A percentile compares a stretch with the other conserved stretches of the same genome.
These are phyloP conservation scores for Rhopalosiphum nymphaeae DNA, from an alignment of 2,888 invertebrate genomes.

Conservation along the genomic window DNA sequence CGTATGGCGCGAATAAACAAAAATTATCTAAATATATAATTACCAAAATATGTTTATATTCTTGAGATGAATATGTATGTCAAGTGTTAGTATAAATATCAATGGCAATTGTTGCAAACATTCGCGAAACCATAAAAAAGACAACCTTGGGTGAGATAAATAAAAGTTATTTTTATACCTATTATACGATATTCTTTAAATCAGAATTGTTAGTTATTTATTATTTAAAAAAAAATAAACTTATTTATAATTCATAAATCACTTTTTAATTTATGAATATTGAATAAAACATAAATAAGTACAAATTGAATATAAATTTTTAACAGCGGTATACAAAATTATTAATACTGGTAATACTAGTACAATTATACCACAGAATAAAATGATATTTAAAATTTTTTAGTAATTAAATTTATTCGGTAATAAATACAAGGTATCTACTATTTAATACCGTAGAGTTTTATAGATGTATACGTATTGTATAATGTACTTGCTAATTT, in stretches of 20 bases:
- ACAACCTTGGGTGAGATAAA: constrained; percentile 45
- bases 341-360: not conserved
- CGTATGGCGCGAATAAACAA: constrained; percentile 25
- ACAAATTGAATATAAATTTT: not conserved
- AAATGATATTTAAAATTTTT: not conserved
- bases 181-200: constrained; percentile 15
- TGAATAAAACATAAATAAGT: not conserved
- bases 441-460: no score
- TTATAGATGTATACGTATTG: no score
- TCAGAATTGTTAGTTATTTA: constrained; percentile 28
- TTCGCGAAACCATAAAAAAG: constrained; percentile 24
- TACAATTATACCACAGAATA: not conserved
- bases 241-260: constrained; percentile 12
- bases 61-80: constrained; percentile 46
- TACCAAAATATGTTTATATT: constrained; percentile 45
- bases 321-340: not conserved
- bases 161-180: constrained; percentile 44
- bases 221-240: constrained; percentile 22
- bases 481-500: no score
- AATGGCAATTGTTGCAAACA: constrained; percentile 47
- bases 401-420: not conserved
- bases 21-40: constrained; percentile 48
- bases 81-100: constrained; percentile 37
- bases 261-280: not conserved
- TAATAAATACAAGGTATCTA: no score